Evolutionary conservation across 2,888 invertebrate genomes (phyloP).

Genomic region (Brenthis daphne): DNA sequence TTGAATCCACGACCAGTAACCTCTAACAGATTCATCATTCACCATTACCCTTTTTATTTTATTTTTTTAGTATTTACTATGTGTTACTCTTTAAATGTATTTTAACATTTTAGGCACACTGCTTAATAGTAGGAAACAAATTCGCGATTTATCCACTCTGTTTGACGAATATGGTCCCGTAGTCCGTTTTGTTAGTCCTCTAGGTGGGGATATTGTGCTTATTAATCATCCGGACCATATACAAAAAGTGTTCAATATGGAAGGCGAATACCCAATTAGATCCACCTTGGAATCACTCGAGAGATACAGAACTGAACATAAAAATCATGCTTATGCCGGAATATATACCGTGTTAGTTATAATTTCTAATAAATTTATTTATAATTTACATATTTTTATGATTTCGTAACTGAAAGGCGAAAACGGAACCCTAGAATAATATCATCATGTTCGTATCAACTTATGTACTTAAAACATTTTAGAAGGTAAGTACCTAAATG

Average conservation of each 20-base stretch:
- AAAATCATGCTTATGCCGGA: slow-evolving; percentile 79
- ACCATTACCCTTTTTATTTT: too few species aligned
- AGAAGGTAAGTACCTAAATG: too few species aligned
- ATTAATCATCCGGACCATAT: slow-evolving; percentile 85
- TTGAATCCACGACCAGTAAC: too few species aligned
- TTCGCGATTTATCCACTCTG: slow-evolving; percentile 60
- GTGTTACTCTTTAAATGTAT: neutral
- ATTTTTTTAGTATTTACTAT: neutral
- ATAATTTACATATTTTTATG: neutral
- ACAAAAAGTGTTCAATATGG: slow-evolving; percentile 82
- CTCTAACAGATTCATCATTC: too few species aligned
- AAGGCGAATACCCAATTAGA: slow-evolving; percentile 82
- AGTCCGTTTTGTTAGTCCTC: slow-evolving; percentile 84
- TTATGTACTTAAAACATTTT: too few species aligned
- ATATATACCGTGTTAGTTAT: slow-evolving; percentile 81
- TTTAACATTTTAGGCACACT: slow-evolving; percentile 53
- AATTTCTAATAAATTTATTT: slow-evolving; percentile 8
- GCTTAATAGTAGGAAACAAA: slow-evolving; percentile 54
- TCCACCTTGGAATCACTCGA: slow-evolving; percentile 85
- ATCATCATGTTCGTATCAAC: too few species aligned
- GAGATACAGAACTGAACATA: slow-evolving; percentile 82
- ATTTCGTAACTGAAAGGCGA: too few species aligned
- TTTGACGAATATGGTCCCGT: slow-evolving; percentile 84
- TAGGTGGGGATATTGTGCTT: slow-evolving; percentile 84
- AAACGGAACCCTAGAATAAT: too few species aligned